Percentiles rank a stretch among this genome's conserved stretches.
These are phyloP conservation scores for Cryptomyrus ogoouensis DNA, from an alignment of 2,113 vertebrate genomes.

Conservation along the genomic window DNA sequence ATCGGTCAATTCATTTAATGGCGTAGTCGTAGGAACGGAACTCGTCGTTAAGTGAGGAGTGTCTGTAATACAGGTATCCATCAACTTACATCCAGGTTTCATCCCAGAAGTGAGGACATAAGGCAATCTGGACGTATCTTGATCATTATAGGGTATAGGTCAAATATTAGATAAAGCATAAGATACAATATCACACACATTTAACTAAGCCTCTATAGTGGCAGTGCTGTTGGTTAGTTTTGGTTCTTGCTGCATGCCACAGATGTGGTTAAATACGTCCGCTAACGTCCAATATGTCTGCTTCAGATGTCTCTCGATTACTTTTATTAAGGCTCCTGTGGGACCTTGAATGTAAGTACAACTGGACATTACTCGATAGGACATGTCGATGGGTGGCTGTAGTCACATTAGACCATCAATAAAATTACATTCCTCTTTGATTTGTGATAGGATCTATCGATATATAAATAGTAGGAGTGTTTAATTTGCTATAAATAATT, in stretches of 20 bases:
- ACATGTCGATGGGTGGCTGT: neutral
- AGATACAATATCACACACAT: neutral
- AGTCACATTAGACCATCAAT: neutral
- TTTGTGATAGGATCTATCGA: neutral
- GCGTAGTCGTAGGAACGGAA: no score
- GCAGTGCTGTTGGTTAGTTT: neutral
- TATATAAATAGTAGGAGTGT: neutral
- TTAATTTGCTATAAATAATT: neutral
- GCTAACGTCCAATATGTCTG: neutral
- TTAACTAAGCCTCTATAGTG: neutral
- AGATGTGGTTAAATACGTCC: neutral
- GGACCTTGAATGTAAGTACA: neutral
- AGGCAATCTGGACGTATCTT: neutral
- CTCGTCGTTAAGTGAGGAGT: neutral
- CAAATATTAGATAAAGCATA: neutral
- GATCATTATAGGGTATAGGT: neutral
- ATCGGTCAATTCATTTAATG: no score
- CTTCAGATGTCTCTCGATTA: neutral
- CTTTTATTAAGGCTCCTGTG: neutral
- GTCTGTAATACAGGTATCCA: neutral
- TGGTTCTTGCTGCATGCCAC: neutral
- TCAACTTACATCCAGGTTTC: neutral
- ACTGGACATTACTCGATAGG: neutral
- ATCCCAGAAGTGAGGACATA: neutral
- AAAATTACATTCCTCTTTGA: neutral